Conservation (phyloP, 2,888 invertebrate species). For the Melipona bicolor region DNA sequence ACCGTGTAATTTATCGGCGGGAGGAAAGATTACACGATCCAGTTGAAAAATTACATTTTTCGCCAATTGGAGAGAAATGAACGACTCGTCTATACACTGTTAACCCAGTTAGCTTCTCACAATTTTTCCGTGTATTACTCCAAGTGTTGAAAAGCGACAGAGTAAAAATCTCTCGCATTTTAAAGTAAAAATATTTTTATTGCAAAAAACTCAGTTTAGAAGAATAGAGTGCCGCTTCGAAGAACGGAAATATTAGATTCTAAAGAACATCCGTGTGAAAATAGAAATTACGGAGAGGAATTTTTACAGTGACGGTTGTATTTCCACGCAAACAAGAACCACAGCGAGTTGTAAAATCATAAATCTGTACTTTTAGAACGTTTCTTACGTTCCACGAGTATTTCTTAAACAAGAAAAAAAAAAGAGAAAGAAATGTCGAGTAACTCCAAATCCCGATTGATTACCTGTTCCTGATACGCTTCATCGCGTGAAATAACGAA, state of each 20-base stretch:
- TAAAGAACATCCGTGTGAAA: neutral
- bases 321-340: neutral
- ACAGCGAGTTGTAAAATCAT: neutral
- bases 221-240: too few relatives aligned
- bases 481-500: neutral
- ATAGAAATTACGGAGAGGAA: neutral
- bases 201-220: too few relatives aligned
- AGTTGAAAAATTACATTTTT: neutral
- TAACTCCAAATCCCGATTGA: neutral
- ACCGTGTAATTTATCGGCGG: neutral
- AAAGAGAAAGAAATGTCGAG: neutral
- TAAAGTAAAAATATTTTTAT: too few relatives aligned
- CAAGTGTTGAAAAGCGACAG: too few relatives aligned
- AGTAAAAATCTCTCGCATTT: too few relatives aligned
- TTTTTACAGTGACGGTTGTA: neutral
- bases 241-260: too few relatives aligned
- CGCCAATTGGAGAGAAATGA: neutral
- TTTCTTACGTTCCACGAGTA: too few relatives aligned
- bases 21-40: neutral
- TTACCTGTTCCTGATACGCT: slow-evolving; percentile 14
- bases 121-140: too few relatives aligned
- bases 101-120: too few relatives aligned
- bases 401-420: too few relatives aligned
- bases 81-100: too few relatives aligned
- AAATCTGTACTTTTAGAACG: neutral